A percentile compares a stretch with the other conserved stretches of the same genome.
phyloP scores from a whole-genome alignment of 2,888 invertebrate genomes.

The Cotesia congregata region DNA sequence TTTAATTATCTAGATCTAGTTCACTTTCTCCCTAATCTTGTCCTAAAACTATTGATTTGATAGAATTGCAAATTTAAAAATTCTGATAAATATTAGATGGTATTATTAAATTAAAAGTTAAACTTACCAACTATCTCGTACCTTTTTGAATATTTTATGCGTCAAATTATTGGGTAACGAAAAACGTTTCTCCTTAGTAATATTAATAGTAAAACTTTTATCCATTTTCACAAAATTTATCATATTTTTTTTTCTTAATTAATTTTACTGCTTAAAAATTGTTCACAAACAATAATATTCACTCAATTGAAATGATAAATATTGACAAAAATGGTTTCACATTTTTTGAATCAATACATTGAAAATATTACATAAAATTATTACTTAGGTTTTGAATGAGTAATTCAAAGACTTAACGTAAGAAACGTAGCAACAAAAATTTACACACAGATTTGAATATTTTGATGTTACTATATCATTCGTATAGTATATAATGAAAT shows the following conservation, averaged over 20 bases:
- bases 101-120: not conserved
- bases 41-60: not conserved
- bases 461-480: not conserved
- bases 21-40: not conserved
- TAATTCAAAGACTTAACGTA: too few species aligned
- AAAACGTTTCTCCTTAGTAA: not conserved
- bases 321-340: not conserved
- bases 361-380: not conserved
- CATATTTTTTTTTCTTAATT: not conserved
- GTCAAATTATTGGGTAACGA: not conserved
- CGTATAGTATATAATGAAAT: not conserved
- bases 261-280: not conserved
- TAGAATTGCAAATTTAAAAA: not conserved
- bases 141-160: not conserved
- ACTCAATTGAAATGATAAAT: not conserved
- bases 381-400: not conserved
- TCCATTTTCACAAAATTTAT: not conserved
- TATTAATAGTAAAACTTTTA: not conserved
- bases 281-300: not conserved
- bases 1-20: not conserved
- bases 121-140: not conserved
- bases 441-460: not conserved
- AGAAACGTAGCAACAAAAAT: not conserved
- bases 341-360: not conserved
- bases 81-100: too few species aligned